Conservation (phyloP, 2,797 vertebrate species). For the Thunnus albacares region DNA sequence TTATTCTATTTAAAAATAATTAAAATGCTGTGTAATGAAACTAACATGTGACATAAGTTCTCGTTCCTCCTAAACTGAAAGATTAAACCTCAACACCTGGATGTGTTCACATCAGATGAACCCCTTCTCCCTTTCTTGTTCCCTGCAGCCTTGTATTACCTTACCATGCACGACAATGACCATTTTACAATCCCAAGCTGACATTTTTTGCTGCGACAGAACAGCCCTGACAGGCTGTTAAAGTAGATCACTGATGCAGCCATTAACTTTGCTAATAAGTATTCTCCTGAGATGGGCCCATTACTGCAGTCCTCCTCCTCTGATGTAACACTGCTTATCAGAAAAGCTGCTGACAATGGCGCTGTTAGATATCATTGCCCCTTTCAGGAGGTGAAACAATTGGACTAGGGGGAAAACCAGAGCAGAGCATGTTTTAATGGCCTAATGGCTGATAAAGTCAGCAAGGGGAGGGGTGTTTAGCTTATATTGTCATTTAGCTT, state of each 20-base stretch:
- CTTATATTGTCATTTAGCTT: conserved; percentile 41
- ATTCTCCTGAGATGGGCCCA: conserved; percentile 71
- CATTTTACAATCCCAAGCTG: conserved; percentile 41
- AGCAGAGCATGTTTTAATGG: conserved; percentile 52
- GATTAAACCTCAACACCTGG: conserved; percentile 49
- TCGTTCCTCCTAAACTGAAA: conserved; percentile 52
- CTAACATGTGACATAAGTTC: conserved; percentile 50
- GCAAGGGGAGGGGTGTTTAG: conserved; percentile 33
- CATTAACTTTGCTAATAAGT: conserved; percentile 77
- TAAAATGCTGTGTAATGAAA: conserved; percentile 70
- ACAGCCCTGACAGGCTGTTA: conserved; percentile 66
- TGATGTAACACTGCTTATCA: conserved; percentile 75
- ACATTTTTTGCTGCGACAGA: conserved; percentile 50
- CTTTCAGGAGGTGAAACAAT: conserved; percentile 61
- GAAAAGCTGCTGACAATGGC: conserved; percentile 67
- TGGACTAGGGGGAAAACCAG: conserved; percentile 47
- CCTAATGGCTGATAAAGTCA: conserved; percentile 57
- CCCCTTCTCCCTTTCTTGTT: conserved; percentile 35
- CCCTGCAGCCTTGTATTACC: conserved; percentile 43
- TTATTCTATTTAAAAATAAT: conserved; percentile 66
- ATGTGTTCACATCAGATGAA: conserved; percentile 39
- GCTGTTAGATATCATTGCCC: conserved; percentile 65
- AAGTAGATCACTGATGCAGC: conserved; percentile 73
- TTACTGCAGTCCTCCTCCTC: conserved; percentile 68
- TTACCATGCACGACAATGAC: conserved; percentile 48